phyloP scores from a whole-genome alignment of 2,888 invertebrate species.

The Hirtodrosophila duncani region DNA sequence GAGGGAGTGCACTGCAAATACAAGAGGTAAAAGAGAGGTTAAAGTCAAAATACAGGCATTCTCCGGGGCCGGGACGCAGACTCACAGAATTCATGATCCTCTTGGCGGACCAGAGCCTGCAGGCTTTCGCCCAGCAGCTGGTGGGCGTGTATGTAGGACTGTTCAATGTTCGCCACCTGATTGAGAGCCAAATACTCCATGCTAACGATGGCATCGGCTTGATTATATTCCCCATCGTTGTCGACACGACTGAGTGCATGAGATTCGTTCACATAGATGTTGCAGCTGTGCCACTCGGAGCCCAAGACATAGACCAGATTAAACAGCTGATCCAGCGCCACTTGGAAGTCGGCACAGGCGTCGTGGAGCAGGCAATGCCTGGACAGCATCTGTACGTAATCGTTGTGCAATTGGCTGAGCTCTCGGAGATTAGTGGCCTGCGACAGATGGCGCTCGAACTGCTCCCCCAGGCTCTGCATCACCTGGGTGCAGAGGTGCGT shows the following conservation, averaged over 20 bases:
- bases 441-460: constrained; percentile 68
- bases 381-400: constrained; percentile 71
- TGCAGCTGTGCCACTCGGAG: constrained; percentile 74
- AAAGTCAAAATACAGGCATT: background rate
- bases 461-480: constrained; percentile 75
- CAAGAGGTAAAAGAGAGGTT: background rate
- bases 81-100: constrained; percentile 47
- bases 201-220: constrained; percentile 17
- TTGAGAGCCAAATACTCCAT: constrained; percentile 59
- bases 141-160: constrained; percentile 76
- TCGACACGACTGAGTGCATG: constrained; percentile 32
- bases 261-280: constrained; percentile 54
- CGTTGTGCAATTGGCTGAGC: constrained; percentile 73
- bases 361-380: constrained; percentile 72
- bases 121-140: constrained; percentile 72
- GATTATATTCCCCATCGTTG: constrained; percentile 27
- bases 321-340: constrained; percentile 73
- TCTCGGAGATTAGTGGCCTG: constrained; percentile 68
- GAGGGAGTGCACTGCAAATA: constrained; percentile 13
- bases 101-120: constrained; percentile 63
- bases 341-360: constrained; percentile 49
- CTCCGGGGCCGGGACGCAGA: background rate
- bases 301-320: constrained; percentile 74
- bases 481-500: constrained; percentile 79
- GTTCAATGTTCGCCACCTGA: constrained; percentile 74